Evolutionary conservation across 64 coral and sea anemone genomes (phyloP), one percentile per base, ranked within the genome.

Genomic region (Porites australiensis): DNA sequence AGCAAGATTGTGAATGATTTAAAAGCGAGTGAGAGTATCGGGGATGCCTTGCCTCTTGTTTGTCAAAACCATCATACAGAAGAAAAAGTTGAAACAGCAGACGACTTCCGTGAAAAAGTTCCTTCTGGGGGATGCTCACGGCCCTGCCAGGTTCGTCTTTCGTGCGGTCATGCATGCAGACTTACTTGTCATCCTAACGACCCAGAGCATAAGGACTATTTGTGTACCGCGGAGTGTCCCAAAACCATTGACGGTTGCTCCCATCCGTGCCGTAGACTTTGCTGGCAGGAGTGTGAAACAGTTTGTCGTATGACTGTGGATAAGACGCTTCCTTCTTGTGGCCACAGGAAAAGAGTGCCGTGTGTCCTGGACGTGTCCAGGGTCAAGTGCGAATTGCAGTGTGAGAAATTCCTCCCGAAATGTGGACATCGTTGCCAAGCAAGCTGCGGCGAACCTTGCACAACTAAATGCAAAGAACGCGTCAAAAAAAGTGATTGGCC

Each of bases 121-220:
- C 90, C 87, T 13, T 50, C 69, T 16, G 96, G 96, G 58, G 96
- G 96, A 12, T 98, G 96, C 48, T 58, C 11, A 23, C 47, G 75
- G 8, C 79, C 37, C 16, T 98, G 96, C 88, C 6, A 75, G 44
- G 50, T 58, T 50, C 93, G 93, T 18, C 60, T 98, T 2, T 61
- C 72, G 21, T 98, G 96, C 90, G 96, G 96, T 48, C 96, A 98
- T 65, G 76, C 67, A 0, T 98, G 96, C n/a, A 79, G 76, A 21
- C 60, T 87, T 45, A 44, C 13, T 0, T 98, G 96, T 21, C 96
- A 98, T 75, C 74, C 93, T 4, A 50, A 74, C 62, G 93, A 95
- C 67, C 73, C 18, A 37, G 47, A 96, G 5, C 96, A 98, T 59
- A 46, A 52, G 44, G 6, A 50, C 3, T 95, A 90, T 58, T 3